phyloP scores from a whole-genome alignment of 1,140 invertebrate genomes.

The Chironomus striatipennis region DNA sequence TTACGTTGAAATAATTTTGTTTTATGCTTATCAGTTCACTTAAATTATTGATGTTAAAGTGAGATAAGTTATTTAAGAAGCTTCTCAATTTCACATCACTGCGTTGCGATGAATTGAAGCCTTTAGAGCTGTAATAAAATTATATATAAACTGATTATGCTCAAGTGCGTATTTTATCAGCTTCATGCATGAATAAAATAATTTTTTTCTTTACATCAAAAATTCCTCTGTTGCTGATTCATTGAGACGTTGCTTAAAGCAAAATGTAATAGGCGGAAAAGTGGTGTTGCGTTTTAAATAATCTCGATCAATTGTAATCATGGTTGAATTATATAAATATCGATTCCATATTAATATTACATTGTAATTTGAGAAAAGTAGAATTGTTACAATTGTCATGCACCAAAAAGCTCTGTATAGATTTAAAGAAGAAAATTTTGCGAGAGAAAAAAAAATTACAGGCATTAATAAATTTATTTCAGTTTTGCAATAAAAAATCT shows the following conservation, averaged over 20 bases:
- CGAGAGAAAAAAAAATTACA: slow-evolving; percentile 5
- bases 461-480: not conserved
- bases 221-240: slow-evolving; percentile 26
- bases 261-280: slow-evolving; percentile 35
- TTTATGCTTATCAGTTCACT: not conserved
- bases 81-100: not conserved
- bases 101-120: not conserved
- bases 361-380: not conserved
- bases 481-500: not conserved
- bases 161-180: too few species aligned
- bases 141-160: not conserved
- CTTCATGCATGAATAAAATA: too few species aligned
- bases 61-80: not conserved
- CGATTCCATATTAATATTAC: slow-evolving; percentile 28
- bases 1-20: not conserved
- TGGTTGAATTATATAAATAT: slow-evolving; percentile 33
- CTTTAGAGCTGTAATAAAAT: not conserved
- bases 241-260: slow-evolving; percentile 29
- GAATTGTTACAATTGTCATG: not conserved
- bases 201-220: not conserved
- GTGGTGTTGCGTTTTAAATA: slow-evolving; percentile 34
- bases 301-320: slow-evolving; percentile 37
- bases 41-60: slow-evolving; percentile 23
- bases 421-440: too few species aligned
- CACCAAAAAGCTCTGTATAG: not conserved